Percentiles rank a stretch among this genome's conserved stretches.
Evolutionary conservation across 1,140 invertebrate species (phyloP).

Genomic region (Theocolax elegans): DNA sequence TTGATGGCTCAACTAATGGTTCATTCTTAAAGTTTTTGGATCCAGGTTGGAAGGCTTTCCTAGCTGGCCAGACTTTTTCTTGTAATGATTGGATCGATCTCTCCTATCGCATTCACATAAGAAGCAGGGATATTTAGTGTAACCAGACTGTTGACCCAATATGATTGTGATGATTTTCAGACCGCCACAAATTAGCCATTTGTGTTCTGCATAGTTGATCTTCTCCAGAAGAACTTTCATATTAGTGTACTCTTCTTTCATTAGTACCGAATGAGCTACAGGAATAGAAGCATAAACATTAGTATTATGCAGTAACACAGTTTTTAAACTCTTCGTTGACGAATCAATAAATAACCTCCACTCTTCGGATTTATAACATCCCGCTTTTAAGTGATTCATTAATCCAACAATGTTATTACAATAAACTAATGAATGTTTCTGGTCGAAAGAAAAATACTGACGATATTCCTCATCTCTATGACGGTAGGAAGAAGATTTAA

Average conservation of each 20-base stretch:
- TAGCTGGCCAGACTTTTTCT: neutral
- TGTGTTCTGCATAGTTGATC: neutral
- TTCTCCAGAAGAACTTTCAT: no score
- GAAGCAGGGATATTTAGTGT: neutral
- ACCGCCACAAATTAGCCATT: no score
- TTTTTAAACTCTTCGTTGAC: neutral
- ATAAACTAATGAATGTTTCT: no score
- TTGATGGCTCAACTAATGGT: neutral
- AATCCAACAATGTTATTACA: no score
- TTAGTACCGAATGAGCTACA: neutral
- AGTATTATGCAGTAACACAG: neutral
- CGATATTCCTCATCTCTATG: no score
- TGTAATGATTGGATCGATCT: neutral
- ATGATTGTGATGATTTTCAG: neutral
- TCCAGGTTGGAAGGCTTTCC: neutral
- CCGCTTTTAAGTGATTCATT: no score
- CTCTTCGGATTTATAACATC: neutral
- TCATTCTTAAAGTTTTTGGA: neutral
- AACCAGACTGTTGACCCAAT: no score
- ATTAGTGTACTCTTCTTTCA: neutral
- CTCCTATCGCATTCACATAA: neutral
- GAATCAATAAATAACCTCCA: neutral
- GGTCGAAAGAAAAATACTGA: no score
- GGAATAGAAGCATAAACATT: neutral
- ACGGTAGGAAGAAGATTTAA: no score